Evolutionary conservation across 1,140 invertebrate species (phyloP), one percentile per base, ranked within the genome.

Genomic region (Ganaspis sp.): DNA sequence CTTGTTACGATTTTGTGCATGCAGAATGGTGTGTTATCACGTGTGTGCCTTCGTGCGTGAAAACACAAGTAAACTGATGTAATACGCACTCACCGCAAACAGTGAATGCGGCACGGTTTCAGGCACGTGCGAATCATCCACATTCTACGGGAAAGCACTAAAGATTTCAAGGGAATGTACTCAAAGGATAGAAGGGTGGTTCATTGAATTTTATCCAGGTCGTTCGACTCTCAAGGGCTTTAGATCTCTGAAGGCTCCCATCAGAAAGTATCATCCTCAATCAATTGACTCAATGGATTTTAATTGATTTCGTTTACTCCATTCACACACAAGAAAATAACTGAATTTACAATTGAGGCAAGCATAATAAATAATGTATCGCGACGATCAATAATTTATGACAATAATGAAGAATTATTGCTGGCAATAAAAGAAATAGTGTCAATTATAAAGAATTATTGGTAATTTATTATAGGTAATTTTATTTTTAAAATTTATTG

Each of bases 11-110:
- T 34, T 64, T 34, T 64, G 58, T 64, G 58, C 23, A 64, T 64
- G 58, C 6, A 15, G 11, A 34, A 29, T 34, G 26, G 1, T 58
- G 19, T 26, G 53, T 58, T 23, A 64, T 64, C 58, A 64, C 58
- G 58, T 64, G 58, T 64, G 58, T 11, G 29, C 9, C 9, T 15
- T 64, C 58, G 58, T 64, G 58, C 58, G 58, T 64, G 58, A 64
- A 64, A 64, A 64, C 58, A 64, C 58, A 64, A 64, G 58, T 64
- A 64, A 26, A 64, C 58, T 21, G 58, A 29, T 29, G 58, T 29
- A 64, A 26, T 64, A 64, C 58, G 58, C 58, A 64, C 58, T 64
- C 58, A 64, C 23, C 58, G 58, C 58, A 64, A 64, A 64, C 23
- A 64, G 23, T 64, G 12, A 64, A 64, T 64, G 12, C 12, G 0